Conservation (phyloP, 2,113 vertebrate genomes). For the Catharus fuscescens region DNA sequence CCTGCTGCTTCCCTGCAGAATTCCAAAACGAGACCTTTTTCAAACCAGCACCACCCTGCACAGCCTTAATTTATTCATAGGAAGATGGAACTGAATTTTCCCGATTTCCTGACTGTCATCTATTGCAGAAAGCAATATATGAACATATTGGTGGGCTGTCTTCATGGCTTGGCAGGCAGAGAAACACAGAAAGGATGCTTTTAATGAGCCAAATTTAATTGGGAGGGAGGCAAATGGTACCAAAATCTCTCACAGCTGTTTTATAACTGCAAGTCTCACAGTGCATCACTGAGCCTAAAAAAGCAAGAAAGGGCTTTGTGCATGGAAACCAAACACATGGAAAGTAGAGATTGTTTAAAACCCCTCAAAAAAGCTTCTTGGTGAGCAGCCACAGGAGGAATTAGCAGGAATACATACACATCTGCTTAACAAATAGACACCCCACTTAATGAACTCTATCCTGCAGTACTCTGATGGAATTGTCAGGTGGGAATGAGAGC, state of each 20-base stretch:
- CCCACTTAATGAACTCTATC: accelerated
- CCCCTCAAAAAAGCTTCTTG: background rate
- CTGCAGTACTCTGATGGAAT: background rate
- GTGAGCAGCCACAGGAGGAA: background rate
- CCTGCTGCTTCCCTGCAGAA: background rate
- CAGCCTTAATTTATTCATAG: background rate
- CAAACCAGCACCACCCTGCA: background rate
- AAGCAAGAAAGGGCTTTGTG: background rate
- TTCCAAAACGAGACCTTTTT: background rate
- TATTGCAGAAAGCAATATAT: background rate
- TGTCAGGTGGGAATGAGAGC: background rate
- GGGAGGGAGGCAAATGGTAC: background rate
- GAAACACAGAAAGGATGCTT: background rate
- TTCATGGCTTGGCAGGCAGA: background rate
- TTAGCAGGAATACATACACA: background rate
- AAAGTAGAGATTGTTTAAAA: background rate
- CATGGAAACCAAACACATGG: background rate
- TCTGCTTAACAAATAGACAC: background rate
- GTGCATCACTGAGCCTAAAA: background rate
- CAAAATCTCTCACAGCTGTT: background rate
- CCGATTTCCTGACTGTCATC: background rate
- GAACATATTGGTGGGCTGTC: background rate
- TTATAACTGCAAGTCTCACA: background rate
- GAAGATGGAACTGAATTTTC: background rate
- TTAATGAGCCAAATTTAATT: background rate